Base-by-base conservation (phyloP, 2,888 invertebrate genomes). In the Pristionchus exspectatus region DNA sequence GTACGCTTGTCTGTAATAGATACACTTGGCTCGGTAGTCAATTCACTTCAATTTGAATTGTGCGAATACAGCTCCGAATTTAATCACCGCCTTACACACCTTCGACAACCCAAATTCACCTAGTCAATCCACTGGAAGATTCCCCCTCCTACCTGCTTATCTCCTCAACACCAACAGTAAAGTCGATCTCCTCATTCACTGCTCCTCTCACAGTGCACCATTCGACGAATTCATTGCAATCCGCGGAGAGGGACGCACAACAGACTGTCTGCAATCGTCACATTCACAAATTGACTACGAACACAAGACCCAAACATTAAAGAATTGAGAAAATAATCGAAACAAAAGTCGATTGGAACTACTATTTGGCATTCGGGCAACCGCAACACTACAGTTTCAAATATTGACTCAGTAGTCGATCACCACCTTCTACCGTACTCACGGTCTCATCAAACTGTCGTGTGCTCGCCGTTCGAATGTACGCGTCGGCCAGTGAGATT, bases 141-240 rank as follows among this genome's bases (percentile, higher is more conserved):
- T 38, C 2, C 27, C 27, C 18, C 81, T 24, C 59, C 30, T 21
- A 90, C 90, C 90, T 90, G 90, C 90, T 90, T 0, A 90, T 85
- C 63, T 89, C 90, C 77, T 91, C 91, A 3, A 86, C 90, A 56
- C 87, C 83, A 1, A 5, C 50, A 24, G 21, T 21, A 27, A 88
- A 50, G 44, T 90, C 90, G n/a, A 90, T 63, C 33, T 77, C 88
- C 56, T 88, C 63, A 10, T 21, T 21, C 5, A 33, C 59, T 18
- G 91, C 94, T 44, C 94, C 94, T 69, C 93, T 91, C 38, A 90
- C 90, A 24, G 89, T 88, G 90, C 94, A 94, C 85, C 92, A 93
- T 27, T 91, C 92, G 38, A 93, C 91, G 89, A 94, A 94, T 30
- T 94, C 93, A 83, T 94, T 94, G 89, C 94, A 93, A 38, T 94